Evolutionary conservation across 2,797 vertebrate species (phyloP), one percentile per base, ranked within the genome.

Genomic region (Limosa lapponica): DNA sequence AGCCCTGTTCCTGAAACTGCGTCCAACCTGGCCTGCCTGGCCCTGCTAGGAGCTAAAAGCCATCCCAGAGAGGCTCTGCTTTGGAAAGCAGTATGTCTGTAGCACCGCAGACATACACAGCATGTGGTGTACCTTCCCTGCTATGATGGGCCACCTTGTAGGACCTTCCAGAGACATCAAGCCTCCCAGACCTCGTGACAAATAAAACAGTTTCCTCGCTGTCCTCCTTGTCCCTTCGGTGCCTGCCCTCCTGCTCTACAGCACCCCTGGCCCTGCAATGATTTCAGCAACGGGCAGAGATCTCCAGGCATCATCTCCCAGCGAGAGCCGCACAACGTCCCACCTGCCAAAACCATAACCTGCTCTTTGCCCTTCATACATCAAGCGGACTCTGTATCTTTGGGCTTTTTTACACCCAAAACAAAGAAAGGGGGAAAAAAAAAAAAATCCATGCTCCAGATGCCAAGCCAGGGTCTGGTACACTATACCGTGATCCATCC

Each of bases 381-480:
- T 37, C 41, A 70, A n/a, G 28, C 66, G 27, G 37, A 58, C 44
- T 61, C 80, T 46, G 25, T 28, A 27, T 24, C 80, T 73, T 79
- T 81, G 55, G 1, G 0, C 2, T 70, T 82, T 80, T 51, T 25
- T 71, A 24, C 18, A 48, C 16, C 19, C 28, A n/a, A 89, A 77
- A 82, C 8, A 74, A 66, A 58, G 43, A 30, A 89, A 62, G 11
- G 8, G 8, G 10, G 8, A 5, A 2, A 8, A 34, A 32, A 8
- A 34, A 32, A 73, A 67, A 57, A 19, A 65, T 32, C 52, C 44
- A 20, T 19, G 4, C 41, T 81, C 32, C 67, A 87, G 61, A 74
- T 65, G 37, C 36, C 46, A 81, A 73, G n/a, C 37, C 74, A 74
- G 30, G 51, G 37, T 74, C 90, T 91, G 80, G 51, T 74, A 30